A percentile compares a stretch with the other conserved stretches of the same genome.
phyloP scores from a whole-genome alignment of 2,113 vertebrate genomes.

The Chauna torquata region DNA sequence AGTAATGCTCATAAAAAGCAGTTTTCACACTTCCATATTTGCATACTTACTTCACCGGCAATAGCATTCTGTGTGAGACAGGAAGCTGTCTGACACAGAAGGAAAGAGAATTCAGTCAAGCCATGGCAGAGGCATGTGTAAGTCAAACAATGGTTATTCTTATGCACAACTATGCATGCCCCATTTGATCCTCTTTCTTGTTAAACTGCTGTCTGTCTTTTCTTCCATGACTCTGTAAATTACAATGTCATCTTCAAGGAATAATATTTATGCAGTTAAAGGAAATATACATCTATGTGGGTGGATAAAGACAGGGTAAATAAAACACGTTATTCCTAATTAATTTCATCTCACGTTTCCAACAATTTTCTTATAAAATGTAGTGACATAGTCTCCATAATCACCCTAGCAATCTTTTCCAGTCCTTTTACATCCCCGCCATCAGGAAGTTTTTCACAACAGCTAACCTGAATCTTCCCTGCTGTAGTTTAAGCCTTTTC shows the following conservation, averaged over 20 bases:
- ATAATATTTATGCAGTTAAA: not conserved
- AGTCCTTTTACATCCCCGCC: not conserved
- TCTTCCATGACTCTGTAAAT: not conserved
- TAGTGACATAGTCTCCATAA: not conserved
- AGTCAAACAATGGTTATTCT: not conserved
- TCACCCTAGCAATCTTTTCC: not conserved
- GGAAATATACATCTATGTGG: not conserved
- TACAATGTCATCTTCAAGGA: not conserved
- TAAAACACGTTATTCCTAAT: not conserved
- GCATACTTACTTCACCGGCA: not conserved
- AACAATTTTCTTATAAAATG: not conserved
- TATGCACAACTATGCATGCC: not conserved
- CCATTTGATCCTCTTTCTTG: not conserved
- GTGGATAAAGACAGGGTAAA: not conserved
- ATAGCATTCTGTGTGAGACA: not conserved
- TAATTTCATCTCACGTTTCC: not conserved
- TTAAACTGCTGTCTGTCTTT: not conserved
- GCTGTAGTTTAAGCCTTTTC: not conserved
- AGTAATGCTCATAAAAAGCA: not conserved
- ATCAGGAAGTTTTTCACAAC: not conserved
- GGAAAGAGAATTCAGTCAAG: not conserved
- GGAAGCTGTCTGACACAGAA: not conserved
- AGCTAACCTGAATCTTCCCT: not conserved
- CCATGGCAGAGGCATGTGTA: not conserved
- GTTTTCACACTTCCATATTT: not conserved